Base-by-base conservation (phyloP, 2,888 invertebrate genomes). In the Melieria crassipennis region DNA sequence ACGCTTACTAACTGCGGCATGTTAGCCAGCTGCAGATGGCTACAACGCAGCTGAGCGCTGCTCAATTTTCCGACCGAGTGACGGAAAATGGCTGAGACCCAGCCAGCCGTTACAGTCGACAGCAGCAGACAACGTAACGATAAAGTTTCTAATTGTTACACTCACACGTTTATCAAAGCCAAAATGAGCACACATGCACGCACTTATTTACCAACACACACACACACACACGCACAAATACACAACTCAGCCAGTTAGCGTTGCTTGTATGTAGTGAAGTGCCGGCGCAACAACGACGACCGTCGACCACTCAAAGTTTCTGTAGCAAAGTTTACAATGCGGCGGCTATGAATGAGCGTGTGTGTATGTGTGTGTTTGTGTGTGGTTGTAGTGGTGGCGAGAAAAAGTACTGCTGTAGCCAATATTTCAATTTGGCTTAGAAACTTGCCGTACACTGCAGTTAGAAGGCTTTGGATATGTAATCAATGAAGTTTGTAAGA, bases 81-180 rank as follows among this genome's bases (percentile, higher is more conserved):
- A 30, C 30, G 30, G 30, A 30, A 30, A 30, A 30, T 30, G 30
- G 30, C 30, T 30, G 30, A 30, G 30, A 30, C 1, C 30, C 30
- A 30, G 30, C 30, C 30, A 30, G 30, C 30, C 30, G 30, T 3
- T 30, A 2, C 30, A 30, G 30, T 30, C 30, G 30, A 3, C 30
- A 30, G 30, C 30, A 30, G 30, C 30, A 30, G 3, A 48, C 58
- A 7, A 10, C 46, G 61, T 43, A 69, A 69, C 62, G 62, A 55
- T 62, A 69, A 69, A 69, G 69, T 69, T 69, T 13, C 61, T 69
- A 69, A 69, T 69, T 62, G 69, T 69, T 69, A 62, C 55, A 62
- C 69, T 69, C 62, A 9, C 62, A 69, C 69, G 69, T 69, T 69
- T 61, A 61, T 69, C 69, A 69, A 50, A 62, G 58, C 58, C 47